Percentiles rank a stretch among this genome's conserved stretches.
Conservation (phyloP, 2,888 invertebrate species). For the Melinaea marsaeus region DNA sequence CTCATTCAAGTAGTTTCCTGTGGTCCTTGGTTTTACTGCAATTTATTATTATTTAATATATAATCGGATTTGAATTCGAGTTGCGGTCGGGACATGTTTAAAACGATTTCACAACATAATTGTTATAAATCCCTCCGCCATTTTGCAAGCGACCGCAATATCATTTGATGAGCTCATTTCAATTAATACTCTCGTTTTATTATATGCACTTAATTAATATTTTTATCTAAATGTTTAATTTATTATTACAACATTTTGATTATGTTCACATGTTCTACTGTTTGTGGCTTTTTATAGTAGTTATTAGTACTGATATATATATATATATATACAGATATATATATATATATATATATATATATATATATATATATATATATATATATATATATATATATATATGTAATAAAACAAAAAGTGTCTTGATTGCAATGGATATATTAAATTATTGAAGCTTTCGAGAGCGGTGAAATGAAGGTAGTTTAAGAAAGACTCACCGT, state of each 20-base stretch:
- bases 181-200: conserved; percentile 23
- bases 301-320: too few relatives aligned
- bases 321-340: too few relatives aligned
- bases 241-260: not conserved
- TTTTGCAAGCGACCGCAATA: conserved; percentile 29
- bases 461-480: conserved; percentile 5
- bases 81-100: conserved; percentile 28
- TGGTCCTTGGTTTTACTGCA: not conserved
- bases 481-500: conserved; percentile 3
- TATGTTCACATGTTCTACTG: not conserved
- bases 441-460: conserved; percentile 1
- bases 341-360: too few relatives aligned
- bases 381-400: too few relatives aligned
- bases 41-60: conserved; percentile 6
- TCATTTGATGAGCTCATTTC: conserved; percentile 31
- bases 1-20: too few relatives aligned
- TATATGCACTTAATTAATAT: conserved; percentile 14
- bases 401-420: too few relatives aligned
- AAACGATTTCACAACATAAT: conserved; percentile 29
- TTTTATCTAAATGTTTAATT: conserved; percentile 8
- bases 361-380: too few relatives aligned
- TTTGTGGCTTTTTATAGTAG: not conserved
- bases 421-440: too few relatives aligned
- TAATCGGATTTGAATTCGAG: conserved; percentile 11
- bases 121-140: conserved; percentile 30